phyloP scores from a whole-genome alignment of 1,140 invertebrate species.

The Magallana angulata region DNA sequence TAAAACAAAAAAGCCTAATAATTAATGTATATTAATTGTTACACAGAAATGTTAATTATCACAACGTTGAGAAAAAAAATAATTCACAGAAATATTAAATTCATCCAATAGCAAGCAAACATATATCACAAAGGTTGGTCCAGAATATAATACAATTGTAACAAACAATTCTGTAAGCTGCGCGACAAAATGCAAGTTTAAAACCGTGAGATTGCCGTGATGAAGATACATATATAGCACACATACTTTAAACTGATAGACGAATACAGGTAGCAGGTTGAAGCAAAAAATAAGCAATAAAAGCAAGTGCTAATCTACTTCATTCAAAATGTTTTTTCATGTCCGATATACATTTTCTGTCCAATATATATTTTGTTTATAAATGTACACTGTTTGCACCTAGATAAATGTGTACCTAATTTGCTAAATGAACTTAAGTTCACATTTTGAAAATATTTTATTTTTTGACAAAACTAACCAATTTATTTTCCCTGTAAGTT shows the following conservation, averaged over 20 bases:
- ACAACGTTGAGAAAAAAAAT: neutral
- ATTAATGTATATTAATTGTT: neutral
- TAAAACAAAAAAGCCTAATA: neutral
- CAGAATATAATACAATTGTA: neutral
- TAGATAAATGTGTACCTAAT: too few relatives aligned
- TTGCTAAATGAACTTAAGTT: too few relatives aligned
- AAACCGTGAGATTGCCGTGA: constrained; percentile 22
- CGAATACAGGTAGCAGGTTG: neutral
- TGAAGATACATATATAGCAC: neutral
- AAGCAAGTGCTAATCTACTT: neutral
- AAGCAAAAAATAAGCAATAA: constrained; percentile 1
- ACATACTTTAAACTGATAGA: neutral
- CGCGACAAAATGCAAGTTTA: neutral
- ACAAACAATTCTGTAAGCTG: neutral
- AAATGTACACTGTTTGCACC: too few relatives aligned
- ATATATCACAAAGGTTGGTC: constrained; percentile 27
- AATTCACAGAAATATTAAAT: constrained; percentile 23
- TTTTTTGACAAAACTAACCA: too few relatives aligned
- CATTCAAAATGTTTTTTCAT: neutral
- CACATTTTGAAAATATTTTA: too few relatives aligned
- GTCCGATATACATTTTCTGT: too few relatives aligned
- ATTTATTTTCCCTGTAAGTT: too few relatives aligned
- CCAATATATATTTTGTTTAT: too few relatives aligned
- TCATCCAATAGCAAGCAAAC: constrained; percentile 10
- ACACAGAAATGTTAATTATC: constrained; percentile 9